Conservation (phyloP, 2,888 invertebrate species). For the Noctua comes region DNA sequence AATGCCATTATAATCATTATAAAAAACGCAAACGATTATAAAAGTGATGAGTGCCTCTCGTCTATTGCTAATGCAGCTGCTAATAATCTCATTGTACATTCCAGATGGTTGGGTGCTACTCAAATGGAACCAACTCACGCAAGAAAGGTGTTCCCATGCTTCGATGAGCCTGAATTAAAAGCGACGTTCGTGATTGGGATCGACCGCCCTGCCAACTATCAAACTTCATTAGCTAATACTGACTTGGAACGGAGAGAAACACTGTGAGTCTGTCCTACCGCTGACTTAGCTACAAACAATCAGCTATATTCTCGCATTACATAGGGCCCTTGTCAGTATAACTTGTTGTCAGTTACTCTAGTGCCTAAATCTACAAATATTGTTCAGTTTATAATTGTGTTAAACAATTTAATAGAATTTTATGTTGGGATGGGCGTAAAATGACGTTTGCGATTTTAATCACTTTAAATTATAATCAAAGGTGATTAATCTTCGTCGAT, state of each 20-base stretch:
- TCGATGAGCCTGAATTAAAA: slow-evolving; percentile 91
- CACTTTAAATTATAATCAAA: neutral
- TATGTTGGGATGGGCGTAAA: neutral
- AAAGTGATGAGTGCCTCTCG: neutral
- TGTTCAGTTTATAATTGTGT: neutral
- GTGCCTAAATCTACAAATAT: neutral
- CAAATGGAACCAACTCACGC: slow-evolving; percentile 93
- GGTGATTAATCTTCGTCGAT: neutral
- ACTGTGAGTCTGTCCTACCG: slow-evolving; percentile 74
- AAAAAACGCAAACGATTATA: neutral
- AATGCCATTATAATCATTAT: neutral
- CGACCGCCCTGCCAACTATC: slow-evolving; percentile 78
- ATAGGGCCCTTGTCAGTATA: neutral
- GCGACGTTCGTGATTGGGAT: slow-evolving; percentile 86
- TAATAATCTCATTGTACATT: slow-evolving; percentile 59
- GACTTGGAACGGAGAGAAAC: slow-evolving; percentile 70
- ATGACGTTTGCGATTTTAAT: neutral
- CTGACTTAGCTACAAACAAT: neutral
- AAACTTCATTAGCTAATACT: slow-evolving; percentile 81
- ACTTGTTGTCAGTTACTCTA: neutral
- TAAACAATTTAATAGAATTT: neutral
- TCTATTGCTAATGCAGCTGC: neutral
- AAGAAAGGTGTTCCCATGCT: slow-evolving; percentile 94
- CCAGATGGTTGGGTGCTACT: slow-evolving; percentile 92
- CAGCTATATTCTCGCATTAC: neutral